Percentiles rank a stretch among this genome's conserved stretches.
These are phyloP conservation scores for Aurelia coerulea DNA, from an alignment of 30 jellyfish, hydroid and myxozoan genomes.

Conservation along the genomic window DNA sequence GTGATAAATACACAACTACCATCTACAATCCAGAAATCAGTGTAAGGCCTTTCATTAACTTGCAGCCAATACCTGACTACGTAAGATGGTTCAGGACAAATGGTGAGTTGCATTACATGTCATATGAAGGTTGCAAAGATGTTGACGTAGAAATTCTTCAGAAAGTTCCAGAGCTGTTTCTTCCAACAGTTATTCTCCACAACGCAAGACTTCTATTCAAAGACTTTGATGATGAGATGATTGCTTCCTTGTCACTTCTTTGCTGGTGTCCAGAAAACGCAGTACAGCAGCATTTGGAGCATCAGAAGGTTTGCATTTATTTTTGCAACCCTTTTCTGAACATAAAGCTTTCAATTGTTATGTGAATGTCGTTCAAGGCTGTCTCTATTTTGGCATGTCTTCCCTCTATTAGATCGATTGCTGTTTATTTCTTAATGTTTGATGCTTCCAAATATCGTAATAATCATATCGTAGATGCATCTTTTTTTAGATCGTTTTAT, in stretches of 20 bases:
- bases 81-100: constrained; percentile 14
- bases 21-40: constrained; percentile 7
- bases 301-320: background rate
- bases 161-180: constrained; percentile 2
- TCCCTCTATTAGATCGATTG: background rate
- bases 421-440: background rate
- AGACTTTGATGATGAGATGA: background rate
- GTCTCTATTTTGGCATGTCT: too few species aligned
- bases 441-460: background rate
- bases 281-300: constrained; percentile 8
- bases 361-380: background rate
- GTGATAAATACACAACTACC: too few species aligned
- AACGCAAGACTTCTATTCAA: constrained; percentile 7
- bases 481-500: background rate
- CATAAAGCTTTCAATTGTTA: background rate
- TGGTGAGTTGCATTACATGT: constrained; percentile 18
- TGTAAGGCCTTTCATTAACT: too few species aligned
- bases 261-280: constrained; percentile 10
- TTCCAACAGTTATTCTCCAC: constrained; percentile 14
- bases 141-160: background rate
- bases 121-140: background rate
- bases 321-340: background rate
- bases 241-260: background rate
- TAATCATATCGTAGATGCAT: background rate
- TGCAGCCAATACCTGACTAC: constrained; percentile 14